These are phyloP conservation scores for Eurois occulta DNA, from an alignment of 2,888 invertebrate genomes.

Conservation along the genomic window DNA sequence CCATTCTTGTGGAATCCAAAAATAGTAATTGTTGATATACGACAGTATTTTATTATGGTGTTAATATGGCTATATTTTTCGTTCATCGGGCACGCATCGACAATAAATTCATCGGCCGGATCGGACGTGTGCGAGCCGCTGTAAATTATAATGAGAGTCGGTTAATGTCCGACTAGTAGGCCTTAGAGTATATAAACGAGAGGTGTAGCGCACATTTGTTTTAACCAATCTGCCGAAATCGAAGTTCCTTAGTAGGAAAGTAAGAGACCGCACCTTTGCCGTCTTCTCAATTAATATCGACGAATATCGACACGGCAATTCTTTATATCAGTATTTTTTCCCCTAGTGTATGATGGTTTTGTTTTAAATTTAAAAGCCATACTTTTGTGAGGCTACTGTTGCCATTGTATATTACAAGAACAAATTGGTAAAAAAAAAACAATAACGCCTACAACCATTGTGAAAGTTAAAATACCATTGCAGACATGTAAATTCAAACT, in stretches of 20 bases:
- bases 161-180: conserved; percentile 72
- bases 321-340: too few relatives aligned
- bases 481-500: neutral
- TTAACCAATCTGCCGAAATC: neutral
- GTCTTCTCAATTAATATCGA: neutral
- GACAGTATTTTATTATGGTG: conserved; percentile 75
- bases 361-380: too few relatives aligned
- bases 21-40: conserved; percentile 67
- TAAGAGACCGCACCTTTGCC: neutral
- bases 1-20: conserved; percentile 64
- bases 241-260: too few relatives aligned
- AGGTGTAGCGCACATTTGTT: neutral
- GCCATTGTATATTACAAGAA: neutral
- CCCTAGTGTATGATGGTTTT: neutral
- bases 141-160: conserved; percentile 89
- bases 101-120: conserved; percentile 85
- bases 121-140: conserved; percentile 83
- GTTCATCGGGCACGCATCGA: conserved; percentile 81
- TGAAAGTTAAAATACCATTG: neutral
- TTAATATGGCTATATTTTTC: conserved; percentile 83
- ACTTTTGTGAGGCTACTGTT: neutral
- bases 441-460: neutral
- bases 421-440: neutral
- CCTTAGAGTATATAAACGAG: conserved; percentile 55
- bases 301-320: too few relatives aligned